phyloP scores from a whole-genome alignment of 2,797 vertebrate species.

The Balearica regulorum region DNA sequence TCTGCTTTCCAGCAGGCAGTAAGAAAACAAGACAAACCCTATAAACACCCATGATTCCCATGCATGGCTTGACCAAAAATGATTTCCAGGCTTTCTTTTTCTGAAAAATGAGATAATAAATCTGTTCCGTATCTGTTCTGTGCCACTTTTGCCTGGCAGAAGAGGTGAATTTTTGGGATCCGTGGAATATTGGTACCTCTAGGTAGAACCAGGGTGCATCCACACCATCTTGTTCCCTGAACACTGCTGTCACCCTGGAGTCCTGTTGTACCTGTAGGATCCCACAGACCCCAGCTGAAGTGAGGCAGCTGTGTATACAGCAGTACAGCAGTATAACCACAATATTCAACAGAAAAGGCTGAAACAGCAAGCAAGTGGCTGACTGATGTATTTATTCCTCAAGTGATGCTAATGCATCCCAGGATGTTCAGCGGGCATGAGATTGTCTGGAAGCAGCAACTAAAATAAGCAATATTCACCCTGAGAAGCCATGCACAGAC shows the following conservation, averaged over 20 bases:
- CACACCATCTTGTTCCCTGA: not conserved
- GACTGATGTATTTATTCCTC: not conserved
- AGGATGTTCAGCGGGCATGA: not conserved
- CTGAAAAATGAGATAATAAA: not conserved
- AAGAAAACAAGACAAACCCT: not conserved
- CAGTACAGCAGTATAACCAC: not conserved
- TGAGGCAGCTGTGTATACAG: not conserved
- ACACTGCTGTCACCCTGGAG: not conserved
- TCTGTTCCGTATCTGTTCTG: not conserved
- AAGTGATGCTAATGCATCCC: not conserved
- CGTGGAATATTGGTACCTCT: not conserved
- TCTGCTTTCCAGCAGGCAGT: not conserved
- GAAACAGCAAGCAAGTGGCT: not conserved
- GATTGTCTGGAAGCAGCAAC: not conserved
- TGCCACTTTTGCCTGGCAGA: not conserved
- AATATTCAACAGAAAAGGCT: not conserved
- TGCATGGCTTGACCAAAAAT: not conserved
- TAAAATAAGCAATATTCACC: not conserved
- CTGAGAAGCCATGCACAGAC: not conserved
- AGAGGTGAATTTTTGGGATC: not conserved
- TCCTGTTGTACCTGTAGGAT: not conserved
- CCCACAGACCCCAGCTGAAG: not conserved
- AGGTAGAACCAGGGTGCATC: not conserved
- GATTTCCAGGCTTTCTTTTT: not conserved
- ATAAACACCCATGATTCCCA: not conserved